Base-by-base conservation (phyloP, 1,140 invertebrate genomes). In the Heliconius eleuchia region DNA sequence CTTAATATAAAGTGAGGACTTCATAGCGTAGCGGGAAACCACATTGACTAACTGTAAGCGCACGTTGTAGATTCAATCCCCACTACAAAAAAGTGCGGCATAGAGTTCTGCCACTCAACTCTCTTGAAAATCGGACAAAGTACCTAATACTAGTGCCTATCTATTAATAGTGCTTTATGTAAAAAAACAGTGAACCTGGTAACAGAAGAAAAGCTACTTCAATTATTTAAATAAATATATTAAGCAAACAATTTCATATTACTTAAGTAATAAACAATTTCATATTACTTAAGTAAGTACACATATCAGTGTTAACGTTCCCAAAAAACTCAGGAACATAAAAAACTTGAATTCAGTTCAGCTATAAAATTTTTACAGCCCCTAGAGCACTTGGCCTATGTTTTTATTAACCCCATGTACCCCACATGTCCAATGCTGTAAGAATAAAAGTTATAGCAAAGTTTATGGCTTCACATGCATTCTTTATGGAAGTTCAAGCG, bases 291-390 rank as follows among this genome's bases (percentile, higher is more conserved):
- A 11, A 5, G n/a, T 30, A 46, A 46, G 42, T 16, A 46, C 13
- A 16, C 3, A 66, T 66, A 27, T 30, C 27, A 66, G 60, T 30
- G 27, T 66, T 66, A 66, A 66, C 27, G 60, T 66, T 16, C 27
- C 60, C 60, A 46, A 79, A 74, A 75, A 74, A 74, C 37, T 71
- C 71, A 79, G 71, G 73, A 57, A 71, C 73, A 74, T 79, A 75
- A 79, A 60, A 79, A 71, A 79, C 78, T 74, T 75, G 52, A 73
- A 79, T 52, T 50, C 60, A 73, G 42, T 23, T 71, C 73, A 30
- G 73, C 60, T 66, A 79, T 79, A 71, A 79, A 79, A 79, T 34
- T 79, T 79, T 79, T 79, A 79, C 78, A 74, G 46, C 78, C 78
- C 78, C 73, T 34, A 74, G 78, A 79, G 73, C 78, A 79, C 78